Conservation (phyloP, 2,888 invertebrate species). For the Heliconius erato region DNA sequence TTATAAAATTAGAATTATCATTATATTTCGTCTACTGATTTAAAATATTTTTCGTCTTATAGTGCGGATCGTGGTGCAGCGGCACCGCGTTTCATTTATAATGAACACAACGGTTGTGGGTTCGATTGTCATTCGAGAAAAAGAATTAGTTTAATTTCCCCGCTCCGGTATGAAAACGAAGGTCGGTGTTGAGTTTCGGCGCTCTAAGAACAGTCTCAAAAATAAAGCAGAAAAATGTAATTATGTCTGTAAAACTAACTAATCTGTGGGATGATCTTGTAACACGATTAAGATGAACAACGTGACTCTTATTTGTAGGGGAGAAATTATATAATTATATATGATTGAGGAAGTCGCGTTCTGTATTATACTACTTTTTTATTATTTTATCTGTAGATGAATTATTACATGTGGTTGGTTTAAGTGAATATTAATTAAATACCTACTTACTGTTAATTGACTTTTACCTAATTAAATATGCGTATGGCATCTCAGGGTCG, state of each 20-base stretch:
- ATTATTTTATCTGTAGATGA: not conserved
- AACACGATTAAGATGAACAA: conserved; percentile 6
- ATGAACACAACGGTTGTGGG: no score
- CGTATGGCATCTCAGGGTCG: no score
- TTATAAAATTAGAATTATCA: not conserved
- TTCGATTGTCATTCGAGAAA: no score
- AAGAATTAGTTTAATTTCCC: no score
- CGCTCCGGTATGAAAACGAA: not conserved
- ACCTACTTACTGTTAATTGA: no score
- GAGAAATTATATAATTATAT: conserved; percentile 20
- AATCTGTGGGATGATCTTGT: conserved; percentile 21
- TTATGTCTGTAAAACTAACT: not conserved
- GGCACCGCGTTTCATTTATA: no score
- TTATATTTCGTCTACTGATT: no score
- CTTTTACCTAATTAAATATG: no score
- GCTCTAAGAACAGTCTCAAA: no score
- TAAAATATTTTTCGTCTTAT: no score
- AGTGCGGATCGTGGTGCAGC: no score
- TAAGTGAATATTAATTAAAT: no score
- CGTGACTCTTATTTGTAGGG: not conserved
- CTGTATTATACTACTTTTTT: conserved; percentile 4
- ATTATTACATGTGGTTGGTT: not conserved
- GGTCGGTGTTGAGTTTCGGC: not conserved
- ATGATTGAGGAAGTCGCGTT: not conserved
- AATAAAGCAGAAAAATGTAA: not conserved